Base-by-base conservation (phyloP, 2,797 vertebrate genomes). In the Gymnoscopelus microlampas region DNA sequence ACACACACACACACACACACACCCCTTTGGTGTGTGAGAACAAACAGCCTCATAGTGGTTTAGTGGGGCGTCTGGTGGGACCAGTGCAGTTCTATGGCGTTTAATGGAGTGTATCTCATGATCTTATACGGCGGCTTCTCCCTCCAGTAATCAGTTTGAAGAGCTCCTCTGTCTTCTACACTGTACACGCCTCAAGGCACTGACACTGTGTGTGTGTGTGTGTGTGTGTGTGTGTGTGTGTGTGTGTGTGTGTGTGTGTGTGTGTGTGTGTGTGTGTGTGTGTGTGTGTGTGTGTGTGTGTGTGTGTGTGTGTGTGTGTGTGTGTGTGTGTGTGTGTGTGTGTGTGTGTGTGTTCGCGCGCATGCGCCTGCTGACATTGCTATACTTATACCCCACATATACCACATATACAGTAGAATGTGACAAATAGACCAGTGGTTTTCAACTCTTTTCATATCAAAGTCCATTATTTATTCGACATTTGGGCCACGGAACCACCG, bases 71-170 rank as follows among this genome's bases (percentile, higher is more conserved):
- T 84, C 89, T 85, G 85, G 9, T 53, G 80, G 82, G 90, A 71
- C 44, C 68, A 53, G 73, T 79, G 70, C 68, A 81, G 56, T 60
- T 82, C 85, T 49, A 80, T 87, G 78, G 80, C 77, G 75, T 88
- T 86, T 92, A 91, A 92, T 91, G 89, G 89, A 90, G 87, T 88
- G 87, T 76, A 81, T 89, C 87, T 85, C 88, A 87, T 91, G 84
- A 87, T 91, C 85, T 85, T 77, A 35, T 79, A 85, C 67, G 60
- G 70, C 71, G 73, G 73, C 79, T 66, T 49, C 73, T 49, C 73
- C 68, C 64, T 55, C 12, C 59, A 76, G 80, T 89, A 87, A 90
- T 91, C 85, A 88, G 75, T 84, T 87, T 81, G 74, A 87, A 89
- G 85, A 86, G 88, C 77, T 71, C 39, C 79, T 82, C 79, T 67